Evolutionary conservation across 2,797 vertebrate species (phyloP).

Genomic region (Picus viridis): DNA sequence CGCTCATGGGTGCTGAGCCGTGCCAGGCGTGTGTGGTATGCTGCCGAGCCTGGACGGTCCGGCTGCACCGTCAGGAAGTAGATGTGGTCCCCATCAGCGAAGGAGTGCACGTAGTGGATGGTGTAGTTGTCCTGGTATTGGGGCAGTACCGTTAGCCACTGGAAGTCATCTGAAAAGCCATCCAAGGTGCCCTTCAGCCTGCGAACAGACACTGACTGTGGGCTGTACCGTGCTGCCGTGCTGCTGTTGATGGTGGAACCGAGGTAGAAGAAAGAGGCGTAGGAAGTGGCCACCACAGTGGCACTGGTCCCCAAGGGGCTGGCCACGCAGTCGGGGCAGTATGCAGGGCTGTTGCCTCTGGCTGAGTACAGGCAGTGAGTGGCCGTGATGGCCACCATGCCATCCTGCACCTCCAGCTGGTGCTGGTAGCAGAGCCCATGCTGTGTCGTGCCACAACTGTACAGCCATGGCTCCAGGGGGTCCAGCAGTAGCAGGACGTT

Average conservation of each 20-base stretch:
- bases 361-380: slow-evolving; percentile 86
- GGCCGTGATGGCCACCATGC: slow-evolving; percentile 55
- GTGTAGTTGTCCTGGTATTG: slow-evolving; percentile 81
- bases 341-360: slow-evolving; percentile 76
- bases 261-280: slow-evolving; percentile 88
- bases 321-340: slow-evolving; percentile 91
- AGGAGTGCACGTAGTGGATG: slow-evolving; percentile 91
- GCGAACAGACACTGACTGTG: slow-evolving; percentile 89
- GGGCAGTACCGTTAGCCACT: slow-evolving; percentile 86
- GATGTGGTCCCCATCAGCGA: slow-evolving; percentile 82
- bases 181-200: slow-evolving; percentile 86
- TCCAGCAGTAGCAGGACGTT: slow-evolving; percentile 87
- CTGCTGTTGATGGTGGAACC: slow-evolving; percentile 86
- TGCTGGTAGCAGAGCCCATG: slow-evolving; percentile 91
- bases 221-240: slow-evolving; percentile 83
- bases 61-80: slow-evolving; percentile 93
- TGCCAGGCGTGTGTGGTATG: slow-evolving; percentile 87
- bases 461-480: slow-evolving; percentile 85
- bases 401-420: slow-evolving; percentile 70
- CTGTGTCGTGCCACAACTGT: slow-evolving; percentile 88
- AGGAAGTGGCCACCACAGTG: slow-evolving; percentile 84
- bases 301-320: slow-evolving; percentile 90
- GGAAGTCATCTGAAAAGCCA: slow-evolving; percentile 84
- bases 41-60: slow-evolving; percentile 65
- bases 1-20: slow-evolving; percentile 85